A percentile compares a stretch with the other conserved stretches of the same genome.
These are phyloP conservation scores for Nibea albiflora DNA, from an alignment of 2,113 vertebrate species.

Conservation along the genomic window DNA sequence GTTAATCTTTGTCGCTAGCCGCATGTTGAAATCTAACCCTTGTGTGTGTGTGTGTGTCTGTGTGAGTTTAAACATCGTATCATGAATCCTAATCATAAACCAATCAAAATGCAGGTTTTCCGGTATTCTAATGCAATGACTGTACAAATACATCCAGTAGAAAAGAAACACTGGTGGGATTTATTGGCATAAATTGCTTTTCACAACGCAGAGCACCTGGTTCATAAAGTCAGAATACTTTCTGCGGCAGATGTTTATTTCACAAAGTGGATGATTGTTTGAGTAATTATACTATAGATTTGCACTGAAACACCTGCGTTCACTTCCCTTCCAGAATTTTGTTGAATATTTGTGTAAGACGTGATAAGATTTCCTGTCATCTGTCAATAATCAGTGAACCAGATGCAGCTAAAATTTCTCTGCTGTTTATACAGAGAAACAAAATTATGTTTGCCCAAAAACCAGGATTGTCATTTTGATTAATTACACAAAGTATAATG, in stretches of 20 bases:
- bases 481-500: no score
- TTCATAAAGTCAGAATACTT: conserved; percentile 29
- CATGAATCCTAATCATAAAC: conserved; percentile 12
- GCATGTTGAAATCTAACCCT: conserved; percentile 20
- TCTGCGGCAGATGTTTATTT: conserved; percentile 39
- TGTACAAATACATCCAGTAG: background rate
- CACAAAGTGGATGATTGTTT: conserved; percentile 33
- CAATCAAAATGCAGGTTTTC: conserved; percentile 18
- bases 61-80: conserved; percentile 5
- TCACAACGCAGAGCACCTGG: conserved; percentile 27
- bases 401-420: conserved; percentile 12
- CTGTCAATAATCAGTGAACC: conserved; percentile 8
- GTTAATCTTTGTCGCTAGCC: conserved; percentile 3
- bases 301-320: conserved; percentile 27
- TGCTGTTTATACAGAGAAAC: background rate
- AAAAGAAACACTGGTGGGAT: conserved; percentile 27
- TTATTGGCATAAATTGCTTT: conserved; percentile 24
- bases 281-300: conserved; percentile 42
- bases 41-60: background rate
- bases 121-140: background rate
- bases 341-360: background rate
- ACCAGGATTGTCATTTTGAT: background rate
- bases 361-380: conserved; percentile 13
- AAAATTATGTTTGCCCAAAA: conserved; percentile 9
- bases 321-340: background rate